phyloP scores from a whole-genome alignment of 2,888 invertebrate genomes.

The Hypercompe scribonia region DNA sequence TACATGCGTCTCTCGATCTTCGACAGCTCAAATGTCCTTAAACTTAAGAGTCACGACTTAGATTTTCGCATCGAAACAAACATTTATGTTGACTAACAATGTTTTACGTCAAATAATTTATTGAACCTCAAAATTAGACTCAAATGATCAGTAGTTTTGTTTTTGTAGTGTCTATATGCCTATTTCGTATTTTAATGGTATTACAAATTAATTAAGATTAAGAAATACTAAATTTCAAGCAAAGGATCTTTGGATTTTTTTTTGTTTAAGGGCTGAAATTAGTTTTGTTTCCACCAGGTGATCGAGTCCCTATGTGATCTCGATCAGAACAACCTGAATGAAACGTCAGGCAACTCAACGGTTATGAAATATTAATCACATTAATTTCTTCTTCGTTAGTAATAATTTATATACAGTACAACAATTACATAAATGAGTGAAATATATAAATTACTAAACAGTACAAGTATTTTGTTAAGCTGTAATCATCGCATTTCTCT shows the following conservation, averaged over 20 bases:
- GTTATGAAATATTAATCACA: not conserved
- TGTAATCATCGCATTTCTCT: too few species aligned
- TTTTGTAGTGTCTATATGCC: too few species aligned
- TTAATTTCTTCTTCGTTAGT: not conserved
- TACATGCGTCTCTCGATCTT: constrained; percentile 20
- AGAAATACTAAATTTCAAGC: not conserved
- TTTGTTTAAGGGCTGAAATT: not conserved
- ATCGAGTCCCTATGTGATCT: too few species aligned
- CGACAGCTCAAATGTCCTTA: constrained; percentile 20
- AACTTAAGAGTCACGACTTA: constrained; percentile 27
- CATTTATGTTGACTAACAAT: constrained; percentile 24
- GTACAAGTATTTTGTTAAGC: too few species aligned
- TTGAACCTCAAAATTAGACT: constrained; percentile 9
- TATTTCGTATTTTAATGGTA: not conserved
- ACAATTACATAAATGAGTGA: too few species aligned
- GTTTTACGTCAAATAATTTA: constrained; percentile 21
- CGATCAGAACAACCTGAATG: too few species aligned
- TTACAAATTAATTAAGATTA: not conserved
- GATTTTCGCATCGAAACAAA: constrained; percentile 17
- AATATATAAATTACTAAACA: too few species aligned
- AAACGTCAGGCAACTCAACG: not conserved
- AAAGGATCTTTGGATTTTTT: too few species aligned
- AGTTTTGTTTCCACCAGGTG: not conserved
- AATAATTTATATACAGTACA: not conserved
- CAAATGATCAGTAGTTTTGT: constrained; percentile 5